A percentile compares a stretch with the other conserved stretches of the same genome.
Evolutionary conservation across 2,888 invertebrate genomes (phyloP).

Genomic region (Amblyjoppa fuscipennis): DNA sequence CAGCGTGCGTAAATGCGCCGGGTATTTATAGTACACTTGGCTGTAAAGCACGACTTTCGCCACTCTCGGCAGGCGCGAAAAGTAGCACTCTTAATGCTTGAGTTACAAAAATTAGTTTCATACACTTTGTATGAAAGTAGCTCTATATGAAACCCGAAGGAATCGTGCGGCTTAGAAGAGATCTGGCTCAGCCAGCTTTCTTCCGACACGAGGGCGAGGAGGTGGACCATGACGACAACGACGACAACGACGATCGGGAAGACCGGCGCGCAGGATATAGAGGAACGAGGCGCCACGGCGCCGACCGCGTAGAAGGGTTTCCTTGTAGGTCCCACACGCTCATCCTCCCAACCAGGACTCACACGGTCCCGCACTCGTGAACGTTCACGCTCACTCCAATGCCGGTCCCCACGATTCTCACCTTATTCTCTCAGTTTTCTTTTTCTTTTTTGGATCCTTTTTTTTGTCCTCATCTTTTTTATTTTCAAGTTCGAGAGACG

Average conservation of each 20-base stretch:
- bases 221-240: conserved; percentile 6
- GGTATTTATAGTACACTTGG: too few relatives aligned
- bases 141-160: background rate
- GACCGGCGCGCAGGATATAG: conserved; percentile 65
- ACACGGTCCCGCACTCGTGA: conserved; percentile 53
- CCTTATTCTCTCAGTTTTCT: conserved; percentile 51
- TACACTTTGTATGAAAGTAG: too few relatives aligned
- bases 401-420: conserved; percentile 59
- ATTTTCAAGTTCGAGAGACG: conserved; percentile 47
- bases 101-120: too few relatives aligned
- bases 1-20: too few relatives aligned
- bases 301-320: conserved; percentile 85
- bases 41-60: too few relatives aligned
- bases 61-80: too few relatives aligned
- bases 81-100: too few relatives aligned
- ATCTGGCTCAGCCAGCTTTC: conserved; percentile 55
- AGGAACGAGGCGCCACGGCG: conserved; percentile 84
- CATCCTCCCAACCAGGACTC: conserved; percentile 59
- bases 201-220: conserved; percentile 51
- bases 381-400: conserved; percentile 61
- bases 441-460: conserved; percentile 18
- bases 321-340: conserved; percentile 81
- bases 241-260: conserved; percentile 47
- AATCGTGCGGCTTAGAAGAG: conserved; percentile 39
- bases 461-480: conserved; percentile 50